Evolutionary conservation across 2,888 invertebrate genomes (phyloP).

Genomic region (Piscicola geometra): DNA sequence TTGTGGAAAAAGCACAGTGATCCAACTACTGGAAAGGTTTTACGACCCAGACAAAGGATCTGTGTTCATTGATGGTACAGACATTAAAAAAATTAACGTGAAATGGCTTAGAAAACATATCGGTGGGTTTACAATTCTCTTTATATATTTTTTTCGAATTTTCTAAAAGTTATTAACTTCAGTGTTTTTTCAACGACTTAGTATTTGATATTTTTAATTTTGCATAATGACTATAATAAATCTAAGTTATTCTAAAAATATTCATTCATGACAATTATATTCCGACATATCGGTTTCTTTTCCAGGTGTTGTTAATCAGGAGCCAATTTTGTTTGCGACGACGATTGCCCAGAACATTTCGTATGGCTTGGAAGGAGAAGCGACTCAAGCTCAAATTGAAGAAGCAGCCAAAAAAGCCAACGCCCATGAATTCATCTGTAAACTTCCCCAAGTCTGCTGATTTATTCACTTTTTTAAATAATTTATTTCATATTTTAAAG

Average conservation of each 20-base stretch:
- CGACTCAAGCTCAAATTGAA: constrained; percentile 51
- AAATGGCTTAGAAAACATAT: constrained; percentile 57
- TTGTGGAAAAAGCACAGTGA: constrained; percentile 82
- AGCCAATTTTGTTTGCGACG: constrained; percentile 64
- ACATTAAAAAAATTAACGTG: constrained; percentile 58
- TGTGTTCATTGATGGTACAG: constrained; percentile 56
- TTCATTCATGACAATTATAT: too few species aligned
- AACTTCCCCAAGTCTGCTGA: constrained; percentile 53
- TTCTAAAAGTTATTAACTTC: too few species aligned
- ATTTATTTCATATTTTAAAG: neutral
- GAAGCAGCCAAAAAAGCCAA: constrained; percentile 55
- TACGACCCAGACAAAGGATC: constrained; percentile 61
- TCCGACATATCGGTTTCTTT: too few species aligned
- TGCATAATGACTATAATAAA: too few species aligned
- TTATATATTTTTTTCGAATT: too few species aligned
- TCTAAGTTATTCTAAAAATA: too few species aligned
- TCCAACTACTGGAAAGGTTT: constrained; percentile 76
- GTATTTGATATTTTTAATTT: too few species aligned
- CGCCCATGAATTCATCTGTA: constrained; percentile 55
- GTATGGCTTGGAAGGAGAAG: constrained; percentile 53
- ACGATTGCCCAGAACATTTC: constrained; percentile 60
- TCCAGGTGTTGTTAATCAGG: constrained; percentile 56
- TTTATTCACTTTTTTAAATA: neutral
- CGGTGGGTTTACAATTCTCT: constrained; percentile 46
- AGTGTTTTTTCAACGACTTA: too few species aligned